These are phyloP conservation scores for Leucania comma DNA, from an alignment of 2,888 invertebrate genomes.

Conservation along the genomic window DNA sequence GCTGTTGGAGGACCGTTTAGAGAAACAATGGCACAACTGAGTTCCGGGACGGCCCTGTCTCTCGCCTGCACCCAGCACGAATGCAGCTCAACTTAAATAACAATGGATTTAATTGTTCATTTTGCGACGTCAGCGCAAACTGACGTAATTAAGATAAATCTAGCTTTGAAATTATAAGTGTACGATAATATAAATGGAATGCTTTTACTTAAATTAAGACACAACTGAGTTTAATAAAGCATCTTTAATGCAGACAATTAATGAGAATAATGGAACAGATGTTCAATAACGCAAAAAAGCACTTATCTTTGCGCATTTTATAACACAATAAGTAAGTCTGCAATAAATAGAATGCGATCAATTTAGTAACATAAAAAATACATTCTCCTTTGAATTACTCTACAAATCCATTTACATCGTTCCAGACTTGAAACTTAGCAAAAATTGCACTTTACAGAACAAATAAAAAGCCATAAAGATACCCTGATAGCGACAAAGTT, in stretches of 20 bases:
- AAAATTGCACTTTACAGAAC: conserved; percentile 77
- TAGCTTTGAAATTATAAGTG: conserved; percentile 29
- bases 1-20: conserved; percentile 71
- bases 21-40: conserved; percentile 73
- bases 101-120: conserved; percentile 63
- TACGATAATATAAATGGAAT: conserved; percentile 24
- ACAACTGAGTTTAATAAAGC: conserved; percentile 1
- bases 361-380: conserved; percentile 40
- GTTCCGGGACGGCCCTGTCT: conserved; percentile 61
- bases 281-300: conserved; percentile 15
- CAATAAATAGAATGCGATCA: conserved; percentile 37
- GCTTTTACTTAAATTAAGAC: conserved; percentile 6
- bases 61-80: conserved; percentile 55
- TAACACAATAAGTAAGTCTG: conserved; percentile 12
- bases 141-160: conserved; percentile 52
- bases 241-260: background rate
- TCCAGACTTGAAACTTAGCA: conserved; percentile 71
- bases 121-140: conserved; percentile 43
- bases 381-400: conserved; percentile 71
- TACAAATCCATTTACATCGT: conserved; percentile 72
- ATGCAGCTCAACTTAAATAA: conserved; percentile 57
- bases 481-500: conserved; percentile 78
- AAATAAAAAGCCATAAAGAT: conserved; percentile 77
- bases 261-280: conserved; percentile 18
- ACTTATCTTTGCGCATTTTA: conserved; percentile 10